Evolutionary conservation across 2,888 invertebrate species (phyloP), one percentile per base, ranked within the genome.

Genomic region (Anticlea derivata): DNA sequence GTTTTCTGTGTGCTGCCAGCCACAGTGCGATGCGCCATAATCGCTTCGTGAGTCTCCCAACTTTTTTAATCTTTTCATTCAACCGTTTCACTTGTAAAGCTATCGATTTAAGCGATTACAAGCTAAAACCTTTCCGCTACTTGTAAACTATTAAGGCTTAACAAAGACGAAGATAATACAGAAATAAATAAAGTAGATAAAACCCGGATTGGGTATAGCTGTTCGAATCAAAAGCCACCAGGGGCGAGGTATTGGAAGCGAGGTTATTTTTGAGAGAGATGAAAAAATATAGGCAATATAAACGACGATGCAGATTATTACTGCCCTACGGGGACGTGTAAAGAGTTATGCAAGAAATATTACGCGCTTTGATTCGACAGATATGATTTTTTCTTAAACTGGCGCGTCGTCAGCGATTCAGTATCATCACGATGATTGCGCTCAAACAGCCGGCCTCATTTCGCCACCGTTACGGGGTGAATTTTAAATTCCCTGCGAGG

Each of bases 231-330:
- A 77, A 77, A 61, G 66, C 60, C 70, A 71, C 65, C 74, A 65
- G 66, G 64, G 75, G 73, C 79, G 66, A 72, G 66, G 70, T 70
- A 72, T 70, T 76, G 65, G 70, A 68, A 65, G 63, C 66, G n/a
- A n/a, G n/a, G n/a, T 60, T 73, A 75, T 80, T 80, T 82, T 79
- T 79, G 72, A 71, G 66, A 73, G 68, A 70, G 78, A 79, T 81
- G 78, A 79, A 81, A 83, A 82, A 81, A 83, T 82, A 83, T 81
- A 66, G 73, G 68, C 70, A 76, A 80, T 81, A 75, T 79, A 80
- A 84, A 84, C 76, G 79, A 80, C 77, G 75, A 82, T 83, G 81
- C 80, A 85, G 80, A 84, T 83, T 84, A 84, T 81, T 79, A 85
- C 75, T 78, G 74, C 72, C 76, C 81, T 65, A 57, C 58, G 70